phyloP scores from a whole-genome alignment of 2,797 vertebrate genomes.

The Arvicola amphibius region DNA sequence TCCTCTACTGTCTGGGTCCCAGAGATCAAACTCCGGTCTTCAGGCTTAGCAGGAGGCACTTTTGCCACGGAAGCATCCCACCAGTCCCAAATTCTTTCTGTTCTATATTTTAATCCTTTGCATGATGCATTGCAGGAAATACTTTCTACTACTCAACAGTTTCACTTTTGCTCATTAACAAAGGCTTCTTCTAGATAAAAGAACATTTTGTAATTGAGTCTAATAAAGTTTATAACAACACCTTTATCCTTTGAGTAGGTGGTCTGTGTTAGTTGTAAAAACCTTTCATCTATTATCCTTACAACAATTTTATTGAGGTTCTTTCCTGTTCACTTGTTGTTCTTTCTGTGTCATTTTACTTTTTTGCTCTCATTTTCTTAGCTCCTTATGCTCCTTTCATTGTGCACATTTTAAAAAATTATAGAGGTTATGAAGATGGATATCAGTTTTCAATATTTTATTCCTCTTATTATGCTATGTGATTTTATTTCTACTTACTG shows the following conservation, averaged over 20 bases:
- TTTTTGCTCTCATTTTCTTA: background rate
- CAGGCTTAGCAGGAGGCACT: fast-evolving
- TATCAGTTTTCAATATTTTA: background rate
- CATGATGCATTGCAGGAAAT: background rate
- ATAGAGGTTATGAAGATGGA: background rate
- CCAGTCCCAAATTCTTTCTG: no score
- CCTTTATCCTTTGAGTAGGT: background rate
- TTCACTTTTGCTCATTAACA: background rate
- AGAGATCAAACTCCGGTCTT: background rate
- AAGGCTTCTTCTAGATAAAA: background rate
- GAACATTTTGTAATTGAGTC: background rate
- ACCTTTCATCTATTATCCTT: background rate
- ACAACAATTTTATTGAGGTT: background rate
- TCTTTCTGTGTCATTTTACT: background rate
- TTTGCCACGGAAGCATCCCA: background rate
- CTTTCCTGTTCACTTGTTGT: background rate
- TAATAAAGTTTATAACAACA: background rate
- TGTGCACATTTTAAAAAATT: background rate
- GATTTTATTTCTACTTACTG: background rate
- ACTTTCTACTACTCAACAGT: background rate
- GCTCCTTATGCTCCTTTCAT: background rate
- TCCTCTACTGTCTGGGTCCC: fast-evolving
- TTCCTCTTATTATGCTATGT: background rate
- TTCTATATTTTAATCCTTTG: background rate
- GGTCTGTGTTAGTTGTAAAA: background rate